These are phyloP conservation scores for Pseudochirops cupreus DNA, from an alignment of 2,797 vertebrate species.

Conservation along the genomic window DNA sequence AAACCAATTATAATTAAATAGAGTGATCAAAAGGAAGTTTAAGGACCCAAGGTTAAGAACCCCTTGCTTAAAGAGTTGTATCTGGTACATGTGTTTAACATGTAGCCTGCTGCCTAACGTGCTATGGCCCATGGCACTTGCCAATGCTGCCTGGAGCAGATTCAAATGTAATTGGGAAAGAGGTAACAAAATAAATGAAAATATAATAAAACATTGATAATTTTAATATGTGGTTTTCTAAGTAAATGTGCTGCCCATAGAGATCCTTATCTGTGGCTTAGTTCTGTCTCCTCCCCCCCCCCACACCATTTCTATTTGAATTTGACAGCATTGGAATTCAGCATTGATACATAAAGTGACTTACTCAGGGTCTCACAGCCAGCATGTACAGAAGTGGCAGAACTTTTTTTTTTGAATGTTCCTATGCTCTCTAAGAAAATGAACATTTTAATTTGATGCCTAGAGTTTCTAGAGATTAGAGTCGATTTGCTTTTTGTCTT, in stretches of 20 bases:
- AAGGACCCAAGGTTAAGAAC: background rate
- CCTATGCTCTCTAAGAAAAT: constrained; percentile 53
- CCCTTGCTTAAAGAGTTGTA: background rate
- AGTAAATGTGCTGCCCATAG: background rate
- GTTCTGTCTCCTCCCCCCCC: background rate
- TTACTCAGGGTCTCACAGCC: background rate
- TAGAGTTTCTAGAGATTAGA: constrained; percentile 57
- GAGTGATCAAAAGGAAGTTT: background rate
- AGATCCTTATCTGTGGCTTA: background rate
- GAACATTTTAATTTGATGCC: constrained; percentile 61
- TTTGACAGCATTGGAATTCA: background rate
- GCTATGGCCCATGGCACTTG: background rate
- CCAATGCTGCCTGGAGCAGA: background rate
- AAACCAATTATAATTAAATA: background rate
- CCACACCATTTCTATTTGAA: background rate
- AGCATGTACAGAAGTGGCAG: background rate
- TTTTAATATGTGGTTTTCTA: background rate
- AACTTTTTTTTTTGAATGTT: constrained; percentile 47
- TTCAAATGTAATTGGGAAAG: background rate
- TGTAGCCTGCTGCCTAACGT: background rate
- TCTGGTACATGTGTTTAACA: background rate
- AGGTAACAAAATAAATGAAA: background rate
- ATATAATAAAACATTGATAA: background rate
- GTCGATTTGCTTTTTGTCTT: constrained; percentile 50
- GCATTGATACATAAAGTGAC: background rate